A percentile compares a stretch with the other conserved stretches of the same genome.
These are phyloP conservation scores for Lycaon pictus DNA, from an alignment of 2,113 vertebrate species.

Conservation along the genomic window DNA sequence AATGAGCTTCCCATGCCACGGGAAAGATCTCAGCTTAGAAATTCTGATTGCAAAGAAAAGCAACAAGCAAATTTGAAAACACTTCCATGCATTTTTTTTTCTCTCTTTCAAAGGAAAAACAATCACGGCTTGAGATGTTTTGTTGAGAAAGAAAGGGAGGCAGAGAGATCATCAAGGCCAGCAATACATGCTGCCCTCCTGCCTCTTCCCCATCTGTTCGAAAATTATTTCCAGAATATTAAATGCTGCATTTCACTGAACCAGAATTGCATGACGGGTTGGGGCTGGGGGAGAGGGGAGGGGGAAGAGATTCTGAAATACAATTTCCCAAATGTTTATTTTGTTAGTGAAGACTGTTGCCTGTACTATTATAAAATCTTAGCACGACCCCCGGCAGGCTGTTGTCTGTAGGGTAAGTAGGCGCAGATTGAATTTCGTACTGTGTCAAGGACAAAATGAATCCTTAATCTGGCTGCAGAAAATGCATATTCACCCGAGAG, in stretches of 20 bases:
- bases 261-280: background rate
- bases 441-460: constrained; percentile 76
- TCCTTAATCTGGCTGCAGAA: constrained; percentile 63
- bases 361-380: constrained; percentile 70
- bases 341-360: constrained; percentile 57
- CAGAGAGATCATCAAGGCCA: constrained; percentile 43
- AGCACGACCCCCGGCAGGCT: constrained; percentile 62
- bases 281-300: background rate
- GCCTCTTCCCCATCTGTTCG: constrained; percentile 85
- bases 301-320: constrained; percentile 62
- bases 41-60: background rate
- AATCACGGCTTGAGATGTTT: constrained; percentile 17
- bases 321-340: constrained; percentile 78
- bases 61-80: background rate
- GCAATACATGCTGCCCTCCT: constrained; percentile 63
- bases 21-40: background rate
- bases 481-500: constrained; percentile 51
- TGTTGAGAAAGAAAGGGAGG: background rate
- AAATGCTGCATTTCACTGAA: constrained; percentile 67
- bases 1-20: background rate
- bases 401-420: constrained; percentile 45
- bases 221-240: constrained; percentile 83
- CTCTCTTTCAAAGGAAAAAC: background rate
- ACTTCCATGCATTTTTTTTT: background rate
- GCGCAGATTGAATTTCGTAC: constrained; percentile 66